These are phyloP conservation scores for Microplitis deprimator DNA, from an alignment of 2,888 invertebrate genomes.

Conservation along the genomic window DNA sequence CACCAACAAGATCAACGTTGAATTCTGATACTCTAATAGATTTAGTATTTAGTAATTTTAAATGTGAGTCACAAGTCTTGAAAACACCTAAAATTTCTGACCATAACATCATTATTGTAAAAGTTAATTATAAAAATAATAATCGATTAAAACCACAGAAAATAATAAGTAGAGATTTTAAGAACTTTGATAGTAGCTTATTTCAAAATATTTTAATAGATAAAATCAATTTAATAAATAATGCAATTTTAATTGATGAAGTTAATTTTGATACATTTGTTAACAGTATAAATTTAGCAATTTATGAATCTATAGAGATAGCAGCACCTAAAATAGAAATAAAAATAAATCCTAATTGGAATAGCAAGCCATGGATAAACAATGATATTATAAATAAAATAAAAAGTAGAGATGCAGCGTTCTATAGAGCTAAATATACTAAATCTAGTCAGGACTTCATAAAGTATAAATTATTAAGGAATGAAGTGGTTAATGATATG, in stretches of 20 bases:
- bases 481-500: slow-evolving; percentile 1
- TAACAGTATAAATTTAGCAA: not conserved
- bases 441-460: not conserved
- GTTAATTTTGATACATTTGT: slow-evolving; percentile 3
- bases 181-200: not conserved
- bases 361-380: not conserved
- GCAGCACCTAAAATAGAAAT: not conserved
- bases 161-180: slow-evolving; percentile 1
- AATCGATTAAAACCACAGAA: not conserved
- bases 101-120: not conserved
- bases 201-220: slow-evolving; percentile 5
- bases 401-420: not conserved
- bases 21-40: not conserved
- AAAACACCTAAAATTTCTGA: not conserved
- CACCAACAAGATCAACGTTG: not conserved
- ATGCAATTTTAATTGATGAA: not conserved
- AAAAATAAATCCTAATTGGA: not conserved
- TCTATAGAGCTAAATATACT: not conserved
- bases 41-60: not conserved
- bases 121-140: not conserved
- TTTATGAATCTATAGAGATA: not conserved
- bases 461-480: not conserved
- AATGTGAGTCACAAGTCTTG: not conserved
- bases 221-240: not conserved
- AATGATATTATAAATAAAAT: not conserved